Base-by-base conservation (phyloP, 2,888 invertebrate genomes). In the Omphaloscelis lunosa region DNA sequence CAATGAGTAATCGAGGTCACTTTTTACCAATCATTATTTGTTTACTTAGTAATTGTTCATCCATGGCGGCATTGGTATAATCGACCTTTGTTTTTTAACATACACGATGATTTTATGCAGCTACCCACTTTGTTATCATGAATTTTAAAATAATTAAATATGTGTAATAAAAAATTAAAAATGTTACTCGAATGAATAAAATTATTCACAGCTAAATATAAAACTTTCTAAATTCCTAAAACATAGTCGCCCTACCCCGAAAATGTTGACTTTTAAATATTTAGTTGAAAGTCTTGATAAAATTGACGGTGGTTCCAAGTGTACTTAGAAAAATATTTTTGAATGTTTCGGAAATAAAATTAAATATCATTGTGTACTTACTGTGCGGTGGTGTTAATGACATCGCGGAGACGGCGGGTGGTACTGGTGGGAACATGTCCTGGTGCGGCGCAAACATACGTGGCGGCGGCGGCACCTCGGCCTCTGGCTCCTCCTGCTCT, bases 321-420 rank as follows among this genome's bases (percentile, higher is more conserved):
- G 11, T 29, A 61, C 17, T 29, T 29, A 34, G 17, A 59, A 84
- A 72, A 41, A 39, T 61, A 41, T 61, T 29, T 1, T 12, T 34
- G 8, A 34, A 48, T 61, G 17, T 59, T 39, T 15, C 12, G 6
- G 11, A 69, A 71, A 61, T 45, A 20, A 61, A 34, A 56, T 51
- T 3, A 51, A 71, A 20, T 23, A 77, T 23, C n/a, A 72, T 77
- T 34, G 62, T 66, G 88, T 92, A 98, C 97, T 98, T 96, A 97
- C 98, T 98, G 97, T 98, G 98, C 77, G 98, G 98, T 90, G 98
- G 98, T 88, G 98, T 98, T 92, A 98, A 96, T 59, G 98, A 97
- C 87, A 98, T 96, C 77, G 98, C 98, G 80, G 98, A 97, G 88
- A 98, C 97, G 61, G 98, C 97, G 29, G 96, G 95, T 69, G 96